phyloP scores from a whole-genome alignment of 2,888 invertebrate species.

The Nowickia ferox region DNA sequence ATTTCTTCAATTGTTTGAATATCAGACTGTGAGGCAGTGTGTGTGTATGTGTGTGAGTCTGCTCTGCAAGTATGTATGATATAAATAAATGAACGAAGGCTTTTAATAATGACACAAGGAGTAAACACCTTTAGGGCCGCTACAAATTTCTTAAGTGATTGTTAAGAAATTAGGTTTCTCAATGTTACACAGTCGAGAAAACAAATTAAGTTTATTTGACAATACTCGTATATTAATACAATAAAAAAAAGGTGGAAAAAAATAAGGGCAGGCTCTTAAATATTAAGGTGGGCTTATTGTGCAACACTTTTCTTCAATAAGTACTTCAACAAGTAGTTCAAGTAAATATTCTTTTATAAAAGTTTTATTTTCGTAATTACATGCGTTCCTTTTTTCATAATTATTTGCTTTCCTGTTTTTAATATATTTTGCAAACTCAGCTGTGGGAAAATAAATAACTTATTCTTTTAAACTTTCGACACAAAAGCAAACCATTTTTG shows the following conservation, averaged over 20 bases:
- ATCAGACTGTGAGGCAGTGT: background rate
- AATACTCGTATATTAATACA: conserved; percentile 26
- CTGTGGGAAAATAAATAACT: too few relatives aligned
- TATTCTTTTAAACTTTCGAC: too few relatives aligned
- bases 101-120: conserved; percentile 27
- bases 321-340: conserved; percentile 17
- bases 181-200: conserved; percentile 42
- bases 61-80: background rate
- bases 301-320: background rate
- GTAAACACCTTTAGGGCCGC: conserved; percentile 65
- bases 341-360: background rate
- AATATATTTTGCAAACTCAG: too few relatives aligned
- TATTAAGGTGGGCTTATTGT: conserved; percentile 33
- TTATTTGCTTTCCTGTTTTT: too few relatives aligned
- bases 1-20: conserved; percentile 60
- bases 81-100: conserved; percentile 7
- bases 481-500: too few relatives aligned
- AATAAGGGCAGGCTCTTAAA: conserved; percentile 64
- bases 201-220: conserved; percentile 53
- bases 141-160: conserved; percentile 65
- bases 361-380: too few relatives aligned
- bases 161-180: conserved; percentile 70
- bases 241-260: background rate
- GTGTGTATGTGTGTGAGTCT: background rate
- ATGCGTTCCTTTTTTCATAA: too few relatives aligned